These are phyloP conservation scores for Indicator indicator DNA, from an alignment of 2,113 vertebrate genomes.

Conservation along the genomic window DNA sequence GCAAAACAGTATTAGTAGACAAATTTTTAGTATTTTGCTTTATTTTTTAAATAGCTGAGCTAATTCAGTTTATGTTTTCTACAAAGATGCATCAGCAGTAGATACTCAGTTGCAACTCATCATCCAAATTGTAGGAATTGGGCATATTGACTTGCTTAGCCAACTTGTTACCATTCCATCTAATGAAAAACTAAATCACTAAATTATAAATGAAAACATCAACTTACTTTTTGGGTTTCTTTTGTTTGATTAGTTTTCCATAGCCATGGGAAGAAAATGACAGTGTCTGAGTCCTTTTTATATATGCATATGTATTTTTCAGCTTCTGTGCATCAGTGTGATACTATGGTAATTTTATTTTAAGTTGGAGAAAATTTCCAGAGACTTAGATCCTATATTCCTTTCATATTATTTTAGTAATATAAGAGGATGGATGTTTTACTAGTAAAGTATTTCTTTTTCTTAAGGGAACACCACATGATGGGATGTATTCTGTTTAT, in stretches of 20 bases:
- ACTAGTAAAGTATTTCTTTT: neutral
- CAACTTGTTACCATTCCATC: neutral
- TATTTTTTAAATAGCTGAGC: neutral
- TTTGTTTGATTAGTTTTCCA: neutral
- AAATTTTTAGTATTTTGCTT: neutral
- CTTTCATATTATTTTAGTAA: neutral
- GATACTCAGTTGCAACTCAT: neutral
- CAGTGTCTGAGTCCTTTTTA: neutral
- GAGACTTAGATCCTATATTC: neutral
- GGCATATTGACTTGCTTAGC: neutral
- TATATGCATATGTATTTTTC: neutral
- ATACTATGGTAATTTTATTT: neutral
- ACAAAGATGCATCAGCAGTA: neutral
- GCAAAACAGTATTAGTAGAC: neutral
- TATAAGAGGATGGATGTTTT: neutral
- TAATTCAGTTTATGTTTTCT: neutral
- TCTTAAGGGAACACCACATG: neutral
- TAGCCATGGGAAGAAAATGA: neutral
- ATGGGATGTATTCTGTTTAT: neutral
- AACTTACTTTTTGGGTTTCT: fast-evolving
- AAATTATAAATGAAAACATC: neutral
- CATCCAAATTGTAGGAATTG: neutral
- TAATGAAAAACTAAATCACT: neutral
- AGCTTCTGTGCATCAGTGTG: neutral
- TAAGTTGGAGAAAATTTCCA: neutral